These are phyloP conservation scores for Leptopterna dolabrata DNA, from an alignment of 2,888 invertebrate species.

Conservation along the genomic window DNA sequence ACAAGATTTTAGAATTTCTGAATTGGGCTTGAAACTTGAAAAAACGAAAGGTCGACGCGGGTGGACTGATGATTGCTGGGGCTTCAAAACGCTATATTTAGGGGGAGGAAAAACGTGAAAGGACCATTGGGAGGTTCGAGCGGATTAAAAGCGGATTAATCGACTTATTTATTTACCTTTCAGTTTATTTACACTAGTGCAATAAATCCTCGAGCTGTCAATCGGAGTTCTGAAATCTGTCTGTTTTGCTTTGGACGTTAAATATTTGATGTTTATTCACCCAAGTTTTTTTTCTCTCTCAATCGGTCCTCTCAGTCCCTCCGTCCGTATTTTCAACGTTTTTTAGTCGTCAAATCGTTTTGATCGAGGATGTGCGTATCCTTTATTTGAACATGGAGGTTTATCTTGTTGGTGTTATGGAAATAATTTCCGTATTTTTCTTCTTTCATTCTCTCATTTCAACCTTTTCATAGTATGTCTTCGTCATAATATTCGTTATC, in stretches of 20 bases:
- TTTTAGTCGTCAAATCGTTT: not conserved
- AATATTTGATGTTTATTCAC: constrained; percentile 29
- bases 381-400: not conserved
- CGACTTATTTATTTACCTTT: constrained; percentile 50
- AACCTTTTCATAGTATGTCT: no score
- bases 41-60: not conserved
- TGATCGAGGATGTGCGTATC: not conserved
- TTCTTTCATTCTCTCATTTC: not conserved
- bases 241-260: constrained; percentile 27
- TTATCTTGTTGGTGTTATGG: not conserved
- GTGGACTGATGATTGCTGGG: not conserved
- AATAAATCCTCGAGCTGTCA: constrained; percentile 48
- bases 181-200: constrained; percentile 47
- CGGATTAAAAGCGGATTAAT: constrained; percentile 51
- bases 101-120: constrained; percentile 24
- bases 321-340: not conserved
- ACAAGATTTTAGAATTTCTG: constrained; percentile 40
- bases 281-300: constrained; percentile 13
- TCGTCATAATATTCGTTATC: no score
- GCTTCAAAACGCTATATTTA: constrained; percentile 33
- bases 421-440: not conserved
- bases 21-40: not conserved
- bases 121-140: constrained; percentile 23
- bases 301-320: not conserved
- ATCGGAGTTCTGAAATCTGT: constrained; percentile 28